Base-by-base conservation (phyloP, 2,888 invertebrate genomes). In the Eupithecia dodoneata region DNA sequence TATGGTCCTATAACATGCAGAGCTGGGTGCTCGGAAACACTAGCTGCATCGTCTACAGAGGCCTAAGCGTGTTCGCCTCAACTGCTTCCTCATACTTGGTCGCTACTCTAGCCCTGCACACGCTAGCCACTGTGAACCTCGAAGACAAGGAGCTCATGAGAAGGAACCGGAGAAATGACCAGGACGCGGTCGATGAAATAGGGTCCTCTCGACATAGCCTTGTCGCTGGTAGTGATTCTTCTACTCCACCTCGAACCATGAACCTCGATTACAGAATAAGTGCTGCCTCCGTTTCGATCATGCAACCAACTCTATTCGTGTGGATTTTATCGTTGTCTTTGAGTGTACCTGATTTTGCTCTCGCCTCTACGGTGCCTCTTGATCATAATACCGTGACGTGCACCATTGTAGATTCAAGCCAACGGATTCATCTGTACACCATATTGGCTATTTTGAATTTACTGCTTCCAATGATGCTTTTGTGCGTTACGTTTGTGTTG, bases 251-350 rank as follows among this genome's bases (percentile, higher is more conserved):
- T 73, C 91, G 96, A 74, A 95, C 94, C 18, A 93, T 96, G 88
- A 95, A 94, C 73, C 92, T 96, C 10, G 96, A 96, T 85, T 96
- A 96, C 82, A 88, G 95, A 71, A 88, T 93, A 78, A 86, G 91
- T 49, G 91, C 93, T 79, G 91, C 88, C 3, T 88, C 85, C 80
- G 89, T 96, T 59, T 93, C 96, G 15, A 94, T 96, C 45, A 87
- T 94, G 59, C 92, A 95, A 71, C 96, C 96, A 1, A 91, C 94
- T 44, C 85, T 95, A 75, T 95, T 96, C 81, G 93, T 96, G 71
- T 96, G 96, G 96, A 91, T 96, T 80, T 86, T 96, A 71, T 93
- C 96, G 55, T 86, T 94, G 67, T 96, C 96, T 1, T 87, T 96
- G 55, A 96, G 96, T 86, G 92, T 96, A 71, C 96, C 96, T 12